Percentiles rank a stretch among this genome's conserved stretches.
phyloP scores from a whole-genome alignment of 2,113 vertebrate species.

The Oncorhynchus masou region DNA sequence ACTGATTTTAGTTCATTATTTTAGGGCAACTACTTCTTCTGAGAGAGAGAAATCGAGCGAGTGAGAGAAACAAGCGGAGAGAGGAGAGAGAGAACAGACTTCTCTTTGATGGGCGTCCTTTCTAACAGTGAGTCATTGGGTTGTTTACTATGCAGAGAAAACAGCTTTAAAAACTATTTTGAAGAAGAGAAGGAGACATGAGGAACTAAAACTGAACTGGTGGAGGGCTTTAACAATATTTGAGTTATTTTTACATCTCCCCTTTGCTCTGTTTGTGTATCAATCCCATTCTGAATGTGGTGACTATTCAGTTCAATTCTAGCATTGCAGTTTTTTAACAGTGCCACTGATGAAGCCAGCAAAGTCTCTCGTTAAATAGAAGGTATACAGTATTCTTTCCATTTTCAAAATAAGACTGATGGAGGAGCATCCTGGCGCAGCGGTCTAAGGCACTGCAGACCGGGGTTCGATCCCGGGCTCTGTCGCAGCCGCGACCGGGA shows the following conservation, averaged over 20 bases:
- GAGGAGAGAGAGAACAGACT: not conserved
- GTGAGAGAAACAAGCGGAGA: not conserved
- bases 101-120: not conserved
- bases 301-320: constrained; percentile 1
- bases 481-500: too few relatives aligned
- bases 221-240: constrained; percentile 7
- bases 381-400: too few relatives aligned
- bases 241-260: not conserved
- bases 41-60: not conserved
- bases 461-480: too few relatives aligned
- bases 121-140: not conserved
- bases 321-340: not conserved
- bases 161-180: not conserved
- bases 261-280: not conserved
- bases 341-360: too few relatives aligned
- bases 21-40: too few relatives aligned
- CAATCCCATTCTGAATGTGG: constrained; percentile 30
- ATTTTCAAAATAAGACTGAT: too few relatives aligned
- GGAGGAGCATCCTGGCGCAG: too few relatives aligned
- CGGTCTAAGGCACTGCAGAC: too few relatives aligned
- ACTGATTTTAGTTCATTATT: too few relatives aligned
- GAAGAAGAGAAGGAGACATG: not conserved
- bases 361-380: too few relatives aligned
- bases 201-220: constrained; percentile 18
- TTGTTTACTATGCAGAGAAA: not conserved